phyloP scores from a whole-genome alignment of 30 jellyfish, hydroid and myxozoan genomes.

The Hydra vulgaris region DNA sequence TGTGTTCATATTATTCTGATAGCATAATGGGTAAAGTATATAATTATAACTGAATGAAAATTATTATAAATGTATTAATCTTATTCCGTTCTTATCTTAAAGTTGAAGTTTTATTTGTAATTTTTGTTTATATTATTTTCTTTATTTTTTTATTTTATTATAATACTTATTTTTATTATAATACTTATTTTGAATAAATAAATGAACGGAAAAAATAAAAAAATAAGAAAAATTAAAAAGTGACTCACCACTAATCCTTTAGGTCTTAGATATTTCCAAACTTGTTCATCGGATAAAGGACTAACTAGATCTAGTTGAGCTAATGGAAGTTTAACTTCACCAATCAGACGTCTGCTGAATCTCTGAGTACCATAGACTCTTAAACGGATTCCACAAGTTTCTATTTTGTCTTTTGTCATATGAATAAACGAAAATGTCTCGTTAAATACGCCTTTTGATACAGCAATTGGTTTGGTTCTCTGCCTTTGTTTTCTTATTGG shows the following conservation, averaged over 20 bases:
- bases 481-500: conserved; percentile 55
- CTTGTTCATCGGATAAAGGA: conserved; percentile 66
- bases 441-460: conserved; percentile 56
- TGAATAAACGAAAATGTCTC: conserved; percentile 48
- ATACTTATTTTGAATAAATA: too few species aligned
- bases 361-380: conserved; percentile 48
- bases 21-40: too few species aligned
- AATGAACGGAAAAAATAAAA: too few species aligned
- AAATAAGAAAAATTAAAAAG: too few species aligned
- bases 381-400: conserved; percentile 63
- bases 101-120: too few species aligned
- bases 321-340: conserved; percentile 57
- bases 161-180: too few species aligned
- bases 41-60: too few species aligned
- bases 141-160: too few species aligned
- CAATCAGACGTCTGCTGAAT: conserved; percentile 52
- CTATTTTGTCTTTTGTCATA: conserved; percentile 32
- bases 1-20: too few species aligned
- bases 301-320: conserved; percentile 56
- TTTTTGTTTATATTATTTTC: too few species aligned
- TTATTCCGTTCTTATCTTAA: too few species aligned
- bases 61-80: too few species aligned
- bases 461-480: conserved; percentile 49
- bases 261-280: conserved; percentile 70
- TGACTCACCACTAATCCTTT: conserved; percentile 87